Percentiles rank a stretch among this genome's conserved stretches.
Conservation (phyloP, 2,113 vertebrate species). For the human (Homo sapiens) region GRCh38 chrX:21052001-21052500, state of each 20-base stretch:
- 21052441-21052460: neutral
- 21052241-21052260: neutral
- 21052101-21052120: conserved; percentile 43
- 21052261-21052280: neutral
- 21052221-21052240: neutral
- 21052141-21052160: neutral
- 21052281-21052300: neutral
- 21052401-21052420: neutral
- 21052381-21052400: neutral
- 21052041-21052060: conserved; percentile 22
- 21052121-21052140: neutral
- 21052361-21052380: neutral
- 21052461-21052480: neutral
- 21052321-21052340: neutral
- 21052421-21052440: neutral
- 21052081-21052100: conserved; percentile 38
- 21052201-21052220: neutral
- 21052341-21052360: neutral
- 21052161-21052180: conserved; percentile 16
- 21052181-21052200: conserved; percentile 30
- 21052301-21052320: neutral
- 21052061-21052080: conserved; percentile 47
- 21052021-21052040: conserved; percentile 41
- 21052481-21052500: neutral
- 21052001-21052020: neutral